Conservation (phyloP, 2,797 vertebrate genomes). For the Mionectes olivaceus region DNA sequence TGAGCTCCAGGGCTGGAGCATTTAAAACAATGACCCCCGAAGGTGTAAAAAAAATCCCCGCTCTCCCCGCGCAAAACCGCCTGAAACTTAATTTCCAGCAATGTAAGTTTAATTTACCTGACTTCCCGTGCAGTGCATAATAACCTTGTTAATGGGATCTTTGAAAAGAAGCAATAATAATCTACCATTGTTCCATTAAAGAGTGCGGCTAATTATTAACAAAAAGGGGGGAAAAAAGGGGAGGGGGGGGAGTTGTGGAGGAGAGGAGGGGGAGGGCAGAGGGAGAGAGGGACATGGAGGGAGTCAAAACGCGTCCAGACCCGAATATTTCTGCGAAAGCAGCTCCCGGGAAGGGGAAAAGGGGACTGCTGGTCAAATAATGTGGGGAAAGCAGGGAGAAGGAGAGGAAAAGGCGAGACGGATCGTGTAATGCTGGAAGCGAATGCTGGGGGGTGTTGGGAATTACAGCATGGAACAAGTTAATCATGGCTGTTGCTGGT, state of each 20-base stretch:
- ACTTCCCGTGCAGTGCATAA: constrained; percentile 58
- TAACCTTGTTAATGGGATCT: constrained; percentile 63
- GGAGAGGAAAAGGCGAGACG: neutral
- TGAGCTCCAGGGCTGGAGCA: neutral
- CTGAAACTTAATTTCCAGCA: constrained; percentile 65
- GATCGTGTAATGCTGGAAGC: neutral
- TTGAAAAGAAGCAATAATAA: constrained; percentile 34
- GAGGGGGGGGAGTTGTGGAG: too few relatives aligned
- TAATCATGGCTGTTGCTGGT: neutral
- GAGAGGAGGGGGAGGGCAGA: neutral
- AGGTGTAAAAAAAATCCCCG: neutral
- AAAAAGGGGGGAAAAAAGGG: neutral
- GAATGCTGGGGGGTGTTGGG: neutral
- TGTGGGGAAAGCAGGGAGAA: neutral
- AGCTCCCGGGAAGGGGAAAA: neutral
- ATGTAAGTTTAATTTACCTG: constrained; percentile 73
- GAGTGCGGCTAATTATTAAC: constrained; percentile 70
- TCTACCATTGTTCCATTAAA: constrained; percentile 56
- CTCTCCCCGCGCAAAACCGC: neutral
- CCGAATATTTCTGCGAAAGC: neutral
- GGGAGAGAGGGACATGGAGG: neutral
- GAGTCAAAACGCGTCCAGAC: neutral
- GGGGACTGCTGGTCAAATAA: neutral
- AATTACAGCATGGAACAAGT: constrained; percentile 31
- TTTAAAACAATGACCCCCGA: constrained; percentile 9